These are phyloP conservation scores for Toxostoma redivivum DNA, from an alignment of 2,113 vertebrate species.

Conservation along the genomic window DNA sequence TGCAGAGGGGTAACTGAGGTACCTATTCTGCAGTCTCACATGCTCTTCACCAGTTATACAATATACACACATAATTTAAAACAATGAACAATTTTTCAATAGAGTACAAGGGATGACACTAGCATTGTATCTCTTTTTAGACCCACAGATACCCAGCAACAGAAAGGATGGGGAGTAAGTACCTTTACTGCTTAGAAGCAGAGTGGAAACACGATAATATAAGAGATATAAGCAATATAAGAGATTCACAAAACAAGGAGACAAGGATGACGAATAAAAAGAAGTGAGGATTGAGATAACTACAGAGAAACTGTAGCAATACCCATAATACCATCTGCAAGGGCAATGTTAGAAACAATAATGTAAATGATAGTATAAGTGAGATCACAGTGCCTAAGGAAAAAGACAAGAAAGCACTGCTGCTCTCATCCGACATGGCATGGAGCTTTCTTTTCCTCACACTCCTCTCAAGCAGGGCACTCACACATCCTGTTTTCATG, in stretches of 20 bases:
- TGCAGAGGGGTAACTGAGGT: background rate
- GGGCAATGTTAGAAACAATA: background rate
- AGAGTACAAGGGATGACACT: background rate
- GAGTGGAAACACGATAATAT: background rate
- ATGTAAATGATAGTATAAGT: background rate
- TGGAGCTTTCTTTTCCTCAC: background rate
- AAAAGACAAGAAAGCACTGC: background rate
- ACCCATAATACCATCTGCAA: background rate
- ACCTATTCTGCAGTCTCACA: background rate
- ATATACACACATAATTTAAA: background rate
- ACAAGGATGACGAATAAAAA: background rate
- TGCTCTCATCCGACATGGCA: background rate
- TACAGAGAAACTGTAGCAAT: background rate
- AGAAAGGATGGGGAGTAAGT: background rate
- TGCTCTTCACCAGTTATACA: background rate
- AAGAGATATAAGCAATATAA: background rate
- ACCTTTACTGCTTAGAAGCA: background rate
- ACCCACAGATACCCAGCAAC: background rate
- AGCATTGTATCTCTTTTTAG: background rate
- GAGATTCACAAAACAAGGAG: background rate
- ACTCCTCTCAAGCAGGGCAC: background rate
- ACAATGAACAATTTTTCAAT: background rate
- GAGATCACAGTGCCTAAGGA: background rate
- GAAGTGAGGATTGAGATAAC: background rate
- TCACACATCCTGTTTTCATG: background rate